Conservation (phyloP, 2,113 vertebrate species). For the Aldabrachelys gigantea region DNA sequence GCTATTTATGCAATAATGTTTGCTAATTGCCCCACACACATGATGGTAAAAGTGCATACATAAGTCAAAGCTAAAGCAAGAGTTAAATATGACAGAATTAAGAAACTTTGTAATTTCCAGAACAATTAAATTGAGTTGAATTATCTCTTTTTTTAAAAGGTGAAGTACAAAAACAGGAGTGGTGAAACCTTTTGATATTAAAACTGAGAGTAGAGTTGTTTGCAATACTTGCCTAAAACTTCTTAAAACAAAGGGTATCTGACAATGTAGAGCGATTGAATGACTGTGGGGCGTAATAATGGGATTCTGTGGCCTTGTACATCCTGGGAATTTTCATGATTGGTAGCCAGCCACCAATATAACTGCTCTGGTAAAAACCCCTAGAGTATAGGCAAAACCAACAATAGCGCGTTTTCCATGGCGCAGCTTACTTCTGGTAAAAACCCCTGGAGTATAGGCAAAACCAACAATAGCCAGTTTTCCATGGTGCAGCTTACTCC, state of each 20-base stretch:
- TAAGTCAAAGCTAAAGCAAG: not conserved
- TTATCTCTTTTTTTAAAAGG: constrained; percentile 15
- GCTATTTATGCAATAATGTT: not conserved
- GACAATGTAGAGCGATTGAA: not conserved
- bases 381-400: not conserved
- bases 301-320: not conserved
- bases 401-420: not conserved
- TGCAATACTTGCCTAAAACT: not conserved
- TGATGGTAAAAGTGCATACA: not conserved
- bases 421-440: too few species aligned
- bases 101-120: not conserved
- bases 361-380: not conserved
- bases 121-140: not conserved
- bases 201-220: not conserved
- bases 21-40: not conserved
- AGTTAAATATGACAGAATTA: not conserved
- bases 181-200: not conserved
- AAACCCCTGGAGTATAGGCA: not conserved
- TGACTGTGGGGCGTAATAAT: not conserved
- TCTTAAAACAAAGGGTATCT: not conserved
- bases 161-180: not conserved
- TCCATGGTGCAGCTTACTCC: not conserved
- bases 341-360: not conserved
- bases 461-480: not conserved
- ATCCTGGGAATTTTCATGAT: not conserved